phyloP scores from a whole-genome alignment of 2,113 vertebrate genomes.

The Barnardius zonarius region DNA sequence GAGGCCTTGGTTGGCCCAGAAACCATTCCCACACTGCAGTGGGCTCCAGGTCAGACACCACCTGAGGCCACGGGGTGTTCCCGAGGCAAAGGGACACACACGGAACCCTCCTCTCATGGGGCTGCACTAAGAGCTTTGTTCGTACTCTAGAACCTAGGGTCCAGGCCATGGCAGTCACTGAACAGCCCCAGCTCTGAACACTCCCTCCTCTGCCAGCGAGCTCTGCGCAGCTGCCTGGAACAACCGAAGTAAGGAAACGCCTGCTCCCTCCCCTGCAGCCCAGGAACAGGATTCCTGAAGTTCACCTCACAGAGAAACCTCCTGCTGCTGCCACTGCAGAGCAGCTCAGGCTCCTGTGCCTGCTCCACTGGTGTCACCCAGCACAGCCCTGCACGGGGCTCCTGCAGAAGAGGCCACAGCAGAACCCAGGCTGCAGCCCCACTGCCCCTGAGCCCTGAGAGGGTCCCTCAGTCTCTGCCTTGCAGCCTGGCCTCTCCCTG shows the following conservation, averaged over 20 bases:
- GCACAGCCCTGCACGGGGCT: neutral
- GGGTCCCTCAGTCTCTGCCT: neutral
- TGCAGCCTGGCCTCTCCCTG: neutral
- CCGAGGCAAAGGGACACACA: no score
- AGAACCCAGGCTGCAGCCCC: neutral
- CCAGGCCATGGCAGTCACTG: neutral
- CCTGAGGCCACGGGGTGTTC: neutral
- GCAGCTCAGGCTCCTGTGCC: neutral
- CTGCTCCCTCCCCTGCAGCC: neutral
- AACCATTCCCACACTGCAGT: fast-evolving
- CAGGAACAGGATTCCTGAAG: neutral
- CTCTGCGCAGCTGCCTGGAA: fast-evolving
- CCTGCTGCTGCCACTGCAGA: neutral
- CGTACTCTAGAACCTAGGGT: neutral
- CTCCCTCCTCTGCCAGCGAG: neutral
- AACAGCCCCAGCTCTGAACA: fast-evolving
- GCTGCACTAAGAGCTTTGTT: neutral
- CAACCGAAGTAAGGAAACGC: neutral
- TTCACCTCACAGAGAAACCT: fast-evolving
- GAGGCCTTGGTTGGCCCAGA: neutral
- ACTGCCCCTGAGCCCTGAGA: neutral
- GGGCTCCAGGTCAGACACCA: neutral
- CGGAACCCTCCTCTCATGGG: fast-evolving
- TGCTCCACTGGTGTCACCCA: neutral
- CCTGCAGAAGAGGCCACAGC: neutral